A percentile compares a stretch with the other conserved stretches of the same genome.
These are phyloP conservation scores for Mallotus villosus DNA, from an alignment of 2,797 vertebrate species.

Conservation along the genomic window DNA sequence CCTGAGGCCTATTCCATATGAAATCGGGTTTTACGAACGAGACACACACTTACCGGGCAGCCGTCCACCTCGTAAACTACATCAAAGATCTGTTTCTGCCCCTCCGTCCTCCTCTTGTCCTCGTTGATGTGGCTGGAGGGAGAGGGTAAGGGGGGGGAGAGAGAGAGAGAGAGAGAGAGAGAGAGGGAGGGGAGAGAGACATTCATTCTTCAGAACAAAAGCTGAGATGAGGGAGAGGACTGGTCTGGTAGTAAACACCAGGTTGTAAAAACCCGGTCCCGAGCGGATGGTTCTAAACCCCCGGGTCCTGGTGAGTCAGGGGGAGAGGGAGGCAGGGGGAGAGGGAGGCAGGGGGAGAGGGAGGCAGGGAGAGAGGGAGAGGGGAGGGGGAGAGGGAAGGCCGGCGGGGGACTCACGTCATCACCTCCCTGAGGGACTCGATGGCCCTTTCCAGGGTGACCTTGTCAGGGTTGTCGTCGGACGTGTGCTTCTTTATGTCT, in stretches of 20 bases:
- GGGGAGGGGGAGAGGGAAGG: not conserved
- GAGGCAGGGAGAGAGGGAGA: not conserved
- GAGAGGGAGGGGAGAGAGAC: not conserved
- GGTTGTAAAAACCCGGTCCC: not conserved
- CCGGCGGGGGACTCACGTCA: constrained; percentile 86
- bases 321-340: not conserved
- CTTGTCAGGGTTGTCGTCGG: constrained; percentile 96
- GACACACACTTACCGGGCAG: constrained; percentile 87
- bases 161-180: not conserved
- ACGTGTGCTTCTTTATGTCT: constrained; percentile 97
- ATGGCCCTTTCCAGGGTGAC: constrained; percentile 91
- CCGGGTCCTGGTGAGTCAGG: too few relatives aligned
- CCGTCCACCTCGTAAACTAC: constrained; percentile 98
- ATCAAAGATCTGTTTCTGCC: constrained; percentile 97
- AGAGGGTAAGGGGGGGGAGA: too few relatives aligned
- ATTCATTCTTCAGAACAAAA: not conserved
- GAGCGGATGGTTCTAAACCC: too few relatives aligned
- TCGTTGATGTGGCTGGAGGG: constrained; percentile 92
- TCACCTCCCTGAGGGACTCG: constrained; percentile 95
- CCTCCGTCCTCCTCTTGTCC: constrained; percentile 98
- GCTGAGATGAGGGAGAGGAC: not conserved
- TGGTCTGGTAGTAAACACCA: not conserved
- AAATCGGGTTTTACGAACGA: not conserved
- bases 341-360: too few relatives aligned
- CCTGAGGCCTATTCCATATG: not conserved